Percentiles rank a stretch among this genome's conserved stretches.
Conservation (phyloP, 1,140 invertebrate species). For the Aradophagus sp. region DNA sequence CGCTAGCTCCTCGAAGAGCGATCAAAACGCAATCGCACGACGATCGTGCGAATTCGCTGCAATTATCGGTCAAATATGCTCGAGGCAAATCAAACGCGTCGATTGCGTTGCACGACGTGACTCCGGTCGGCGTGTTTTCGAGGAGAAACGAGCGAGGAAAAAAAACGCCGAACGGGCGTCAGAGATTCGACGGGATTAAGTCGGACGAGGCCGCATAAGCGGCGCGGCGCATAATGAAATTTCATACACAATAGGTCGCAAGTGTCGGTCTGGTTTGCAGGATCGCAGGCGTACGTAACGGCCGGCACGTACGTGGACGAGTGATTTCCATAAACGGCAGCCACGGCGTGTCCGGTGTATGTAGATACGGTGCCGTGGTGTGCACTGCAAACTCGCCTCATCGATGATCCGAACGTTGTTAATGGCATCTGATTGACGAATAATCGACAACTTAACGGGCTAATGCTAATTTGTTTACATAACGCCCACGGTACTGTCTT, state of each 20-base stretch:
- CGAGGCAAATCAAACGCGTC: too few species aligned
- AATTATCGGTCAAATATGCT: too few species aligned
- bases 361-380: slow-evolving; percentile 80
- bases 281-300: slow-evolving; percentile 80
- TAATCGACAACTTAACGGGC: slow-evolving; percentile 48
- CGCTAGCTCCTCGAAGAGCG: too few species aligned
- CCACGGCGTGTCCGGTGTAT: slow-evolving; percentile 78
- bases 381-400: slow-evolving; percentile 76
- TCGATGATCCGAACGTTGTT: slow-evolving; percentile 44
- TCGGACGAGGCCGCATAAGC: slow-evolving; percentile 8
- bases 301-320: slow-evolving; percentile 80
- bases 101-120: too few species aligned
- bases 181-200: too few species aligned
- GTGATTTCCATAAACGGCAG: slow-evolving; percentile 74
- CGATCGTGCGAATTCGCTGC: too few species aligned
- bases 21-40: too few species aligned
- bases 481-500: too few species aligned
- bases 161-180: too few species aligned
- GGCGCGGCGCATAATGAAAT: slow-evolving; percentile 26
- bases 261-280: slow-evolving; percentile 64
- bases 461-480: slow-evolving; percentile 17
- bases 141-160: too few species aligned
- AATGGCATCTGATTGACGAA: slow-evolving; percentile 63
- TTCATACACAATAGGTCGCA: slow-evolving; percentile 74
- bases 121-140: too few species aligned